Evolutionary conservation across 2,888 invertebrate genomes (phyloP).

Genomic region (Melieria omissa): DNA sequence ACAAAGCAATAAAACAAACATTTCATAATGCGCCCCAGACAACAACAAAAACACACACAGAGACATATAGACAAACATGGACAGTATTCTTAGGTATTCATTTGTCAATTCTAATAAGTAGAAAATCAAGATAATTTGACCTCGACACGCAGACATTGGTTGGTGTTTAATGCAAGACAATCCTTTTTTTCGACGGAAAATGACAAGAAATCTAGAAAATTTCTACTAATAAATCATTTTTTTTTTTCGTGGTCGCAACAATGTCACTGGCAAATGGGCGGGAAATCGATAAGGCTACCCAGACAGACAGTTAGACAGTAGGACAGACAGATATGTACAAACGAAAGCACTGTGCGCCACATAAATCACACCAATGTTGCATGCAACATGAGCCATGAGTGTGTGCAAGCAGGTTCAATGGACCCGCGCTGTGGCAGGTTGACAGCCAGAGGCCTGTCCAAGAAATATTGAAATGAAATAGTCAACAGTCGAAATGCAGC

Average conservation of each 20-base stretch:
- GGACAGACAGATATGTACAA: too few species aligned
- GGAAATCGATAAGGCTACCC: slow-evolving; percentile 19
- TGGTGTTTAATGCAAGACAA: slow-evolving; percentile 43
- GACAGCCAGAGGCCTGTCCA: neutral
- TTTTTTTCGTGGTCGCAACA: slow-evolving; percentile 22
- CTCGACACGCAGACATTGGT: neutral
- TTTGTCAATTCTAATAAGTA: slow-evolving; percentile 36
- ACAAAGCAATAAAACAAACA: neutral
- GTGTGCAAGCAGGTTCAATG: slow-evolving; percentile 15
- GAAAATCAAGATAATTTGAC: slow-evolving; percentile 30
- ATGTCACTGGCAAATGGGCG: slow-evolving; percentile 1
- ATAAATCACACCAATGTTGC: slow-evolving; percentile 25
- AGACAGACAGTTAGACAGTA: neutral
- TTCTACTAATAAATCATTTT: slow-evolving; percentile 62
- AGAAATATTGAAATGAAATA: too few species aligned
- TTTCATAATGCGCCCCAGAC: neutral
- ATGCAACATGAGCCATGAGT: slow-evolving; percentile 19
- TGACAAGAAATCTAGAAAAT: slow-evolving; percentile 49
- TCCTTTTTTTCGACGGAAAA: slow-evolving; percentile 53
- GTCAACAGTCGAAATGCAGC: too few species aligned
- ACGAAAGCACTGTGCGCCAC: slow-evolving; percentile 1
- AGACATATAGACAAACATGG: slow-evolving; percentile 12
- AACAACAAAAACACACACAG: slow-evolving; percentile 10
- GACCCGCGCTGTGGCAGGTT: slow-evolving; percentile 13
- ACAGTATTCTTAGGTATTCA: slow-evolving; percentile 19